These are phyloP conservation scores for Caenorhabditis panamensis DNA, from an alignment of 2,888 invertebrate species.

Conservation along the genomic window DNA sequence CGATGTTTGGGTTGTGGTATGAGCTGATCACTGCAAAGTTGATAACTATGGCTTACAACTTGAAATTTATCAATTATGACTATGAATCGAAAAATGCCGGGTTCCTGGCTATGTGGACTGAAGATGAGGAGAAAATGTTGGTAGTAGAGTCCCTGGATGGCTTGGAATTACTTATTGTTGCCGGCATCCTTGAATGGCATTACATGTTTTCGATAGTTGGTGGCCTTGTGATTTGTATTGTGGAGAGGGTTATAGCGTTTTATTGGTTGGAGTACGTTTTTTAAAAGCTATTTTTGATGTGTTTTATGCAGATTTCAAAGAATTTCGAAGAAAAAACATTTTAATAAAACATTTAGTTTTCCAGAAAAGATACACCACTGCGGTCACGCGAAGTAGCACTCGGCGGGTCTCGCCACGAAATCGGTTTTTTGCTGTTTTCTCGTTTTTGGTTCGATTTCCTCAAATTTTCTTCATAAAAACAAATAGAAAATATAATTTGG, in stretches of 20 bases:
- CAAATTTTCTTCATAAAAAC: too few relatives aligned
- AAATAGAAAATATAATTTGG: too few relatives aligned
- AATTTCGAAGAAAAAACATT: too few relatives aligned
- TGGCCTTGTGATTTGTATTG: not conserved
- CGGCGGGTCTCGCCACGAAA: too few relatives aligned
- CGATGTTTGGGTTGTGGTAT: constrained; percentile 43
- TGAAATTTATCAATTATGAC: constrained; percentile 1
- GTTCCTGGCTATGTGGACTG: constrained; percentile 12
- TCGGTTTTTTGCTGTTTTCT: too few relatives aligned
- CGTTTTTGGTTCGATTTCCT: too few relatives aligned
- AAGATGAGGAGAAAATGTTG: constrained; percentile 18
- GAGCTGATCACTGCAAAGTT: constrained; percentile 29
- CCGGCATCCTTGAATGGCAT: constrained; percentile 31
- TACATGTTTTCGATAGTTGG: constrained; percentile 29
- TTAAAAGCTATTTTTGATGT: too few relatives aligned
- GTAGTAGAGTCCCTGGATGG: not conserved
- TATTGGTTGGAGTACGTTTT: too few relatives aligned
- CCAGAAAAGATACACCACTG: too few relatives aligned
- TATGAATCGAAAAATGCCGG: not conserved
- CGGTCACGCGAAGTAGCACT: too few relatives aligned
- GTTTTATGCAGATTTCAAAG: too few relatives aligned
- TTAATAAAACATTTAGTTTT: too few relatives aligned
- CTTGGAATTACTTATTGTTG: constrained; percentile 15
- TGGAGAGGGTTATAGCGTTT: not conserved
- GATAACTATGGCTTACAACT: constrained; percentile 30